Evolutionary conservation across 1,140 invertebrate species (phyloP).

Genomic region (Epicauta chinensis): DNA sequence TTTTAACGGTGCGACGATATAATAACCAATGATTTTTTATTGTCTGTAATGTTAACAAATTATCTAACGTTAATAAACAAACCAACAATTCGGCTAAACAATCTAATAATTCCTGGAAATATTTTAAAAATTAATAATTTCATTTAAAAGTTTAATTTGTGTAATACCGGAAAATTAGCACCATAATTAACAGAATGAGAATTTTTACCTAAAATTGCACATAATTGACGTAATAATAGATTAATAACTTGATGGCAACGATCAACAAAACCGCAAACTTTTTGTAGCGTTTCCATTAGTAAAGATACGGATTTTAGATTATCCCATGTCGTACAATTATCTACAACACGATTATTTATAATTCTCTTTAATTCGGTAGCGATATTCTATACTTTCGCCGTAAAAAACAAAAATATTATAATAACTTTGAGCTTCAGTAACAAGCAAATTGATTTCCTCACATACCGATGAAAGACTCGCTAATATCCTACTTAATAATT

Average conservation of each 20-base stretch:
- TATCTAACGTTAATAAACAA: constrained; percentile 66
- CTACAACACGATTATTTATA: constrained; percentile 9
- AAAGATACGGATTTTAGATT: constrained; percentile 36
- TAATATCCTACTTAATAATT: constrained; percentile 74
- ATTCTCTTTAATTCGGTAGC: constrained; percentile 19
- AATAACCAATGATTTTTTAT: constrained; percentile 64
- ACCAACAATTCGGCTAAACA: constrained; percentile 60
- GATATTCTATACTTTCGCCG: constrained; percentile 48
- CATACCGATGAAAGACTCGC: constrained; percentile 72
- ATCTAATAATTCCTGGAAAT: constrained; percentile 52
- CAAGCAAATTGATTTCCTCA: constrained; percentile 65
- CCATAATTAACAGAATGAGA: constrained; percentile 43
- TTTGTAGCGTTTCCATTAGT: constrained; percentile 53
- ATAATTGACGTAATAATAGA: constrained; percentile 62
- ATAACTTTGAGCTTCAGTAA: constrained; percentile 61
- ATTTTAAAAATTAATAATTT: constrained; percentile 40
- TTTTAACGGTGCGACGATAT: constrained; percentile 62
- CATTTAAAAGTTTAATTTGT: too few relatives aligned
- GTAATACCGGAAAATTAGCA: constrained; percentile 48
- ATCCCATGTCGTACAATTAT: constrained; percentile 7
- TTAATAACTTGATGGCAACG: constrained; percentile 59
- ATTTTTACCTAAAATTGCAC: constrained; percentile 50
- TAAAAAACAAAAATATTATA: constrained; percentile 56
- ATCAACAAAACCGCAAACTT: constrained; percentile 58
- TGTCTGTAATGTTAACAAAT: constrained; percentile 56